Base-by-base conservation (phyloP, 1,140 invertebrate genomes). In the Heliconius himera region DNA sequence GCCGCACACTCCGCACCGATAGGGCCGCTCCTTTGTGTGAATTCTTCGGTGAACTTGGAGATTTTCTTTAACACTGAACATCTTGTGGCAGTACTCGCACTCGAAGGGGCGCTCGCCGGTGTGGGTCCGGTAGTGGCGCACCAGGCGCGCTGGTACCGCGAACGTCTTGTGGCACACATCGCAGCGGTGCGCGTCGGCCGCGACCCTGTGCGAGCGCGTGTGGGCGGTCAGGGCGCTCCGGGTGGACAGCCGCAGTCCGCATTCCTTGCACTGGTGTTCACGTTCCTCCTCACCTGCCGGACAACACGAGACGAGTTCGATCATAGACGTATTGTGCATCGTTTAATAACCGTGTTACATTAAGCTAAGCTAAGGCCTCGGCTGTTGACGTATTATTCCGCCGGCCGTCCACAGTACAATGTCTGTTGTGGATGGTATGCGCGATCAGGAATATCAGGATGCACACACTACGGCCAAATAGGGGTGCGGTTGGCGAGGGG, bases 91-190 rank as follows among this genome's bases (percentile, higher is more conserved):
- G 89, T 97, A 98, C 87, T 99, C 98, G 92, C 98, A 99, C 86
- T 98, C 96, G 86, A 97, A 98, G 1, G 97, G 97, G 75, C 97
- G 96, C 88, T 97, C 97, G 3, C 98, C 98, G 0, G 98, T 98
- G 89, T 98, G 98, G 1, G 97, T 98, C 51, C 98, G 96, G 92
- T 98, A 98, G 90, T 99, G 98, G 9, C 98, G 96, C 79, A 98
- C 98, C 75, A 99, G 95, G 70, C 98, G 95, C n/a, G 98, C 98
- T 5, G 97, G 98, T 22, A 98, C 98, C 5, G 97, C 97, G 91
- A 99, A 99, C 1, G 98, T 98, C 91, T 99, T 99, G 78, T 97
- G 96, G 93, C 98, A 99, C 78, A 98, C 97, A 89, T 98, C 97
- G 92, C 98, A 99, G 60, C 97, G 96, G 93, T 98, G 98, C 8